These are phyloP conservation scores for Ictalurus punctatus DNA, from an alignment of 2,113 vertebrate species.

Conservation along the genomic window DNA sequence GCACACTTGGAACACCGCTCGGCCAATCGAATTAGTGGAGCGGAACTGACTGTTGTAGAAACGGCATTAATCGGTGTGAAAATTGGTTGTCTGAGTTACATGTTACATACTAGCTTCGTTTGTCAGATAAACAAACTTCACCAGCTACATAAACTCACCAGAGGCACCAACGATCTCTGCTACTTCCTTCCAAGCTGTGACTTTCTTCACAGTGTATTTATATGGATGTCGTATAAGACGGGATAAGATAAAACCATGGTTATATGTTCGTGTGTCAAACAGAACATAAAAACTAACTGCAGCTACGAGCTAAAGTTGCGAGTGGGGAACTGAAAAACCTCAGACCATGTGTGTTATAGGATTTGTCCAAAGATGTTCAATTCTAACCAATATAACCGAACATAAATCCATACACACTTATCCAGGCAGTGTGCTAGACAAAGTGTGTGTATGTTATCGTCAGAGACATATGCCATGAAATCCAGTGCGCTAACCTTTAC, in stretches of 20 bases:
- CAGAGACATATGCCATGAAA: not conserved
- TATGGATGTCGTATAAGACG: not conserved
- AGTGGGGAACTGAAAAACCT: not conserved
- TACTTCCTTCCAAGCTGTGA: not conserved
- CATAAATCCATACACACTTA: not conserved
- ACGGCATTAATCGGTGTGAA: not conserved
- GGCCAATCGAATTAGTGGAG: not conserved
- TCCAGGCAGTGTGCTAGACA: not conserved
- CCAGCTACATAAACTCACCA: not conserved
- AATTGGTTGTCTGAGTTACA: not conserved
- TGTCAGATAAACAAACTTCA: not conserved
- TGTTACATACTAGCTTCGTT: not conserved
- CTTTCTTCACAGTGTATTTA: not conserved
- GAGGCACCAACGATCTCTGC: not conserved
- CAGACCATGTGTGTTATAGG: not conserved
- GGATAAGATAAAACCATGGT: not conserved
- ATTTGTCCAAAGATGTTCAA: not conserved
- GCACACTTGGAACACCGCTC: not conserved
- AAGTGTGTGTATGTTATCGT: not conserved
- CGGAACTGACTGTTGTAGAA: not conserved
- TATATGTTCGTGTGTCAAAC: not conserved
- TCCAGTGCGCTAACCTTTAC: slow-evolving; percentile 42
- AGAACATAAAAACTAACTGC: not conserved
- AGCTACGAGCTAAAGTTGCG: not conserved
- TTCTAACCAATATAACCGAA: not conserved